Base-by-base conservation (phyloP, 2,888 invertebrate genomes). In the Micropterix aruncella region DNA sequence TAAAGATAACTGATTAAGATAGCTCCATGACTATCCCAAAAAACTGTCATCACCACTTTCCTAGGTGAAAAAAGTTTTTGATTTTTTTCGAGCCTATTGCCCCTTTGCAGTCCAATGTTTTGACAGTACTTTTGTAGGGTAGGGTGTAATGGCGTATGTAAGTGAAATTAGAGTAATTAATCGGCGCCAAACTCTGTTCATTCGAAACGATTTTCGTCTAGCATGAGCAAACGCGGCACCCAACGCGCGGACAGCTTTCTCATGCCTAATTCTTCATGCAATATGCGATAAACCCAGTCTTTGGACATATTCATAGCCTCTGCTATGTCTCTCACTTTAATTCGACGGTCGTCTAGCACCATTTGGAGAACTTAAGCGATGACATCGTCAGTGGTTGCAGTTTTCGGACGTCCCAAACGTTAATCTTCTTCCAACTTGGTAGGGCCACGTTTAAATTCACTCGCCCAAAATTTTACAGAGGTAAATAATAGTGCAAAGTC, bases 131-230 rank as follows among this genome's bases (percentile, higher is more conserved):
- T 38, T 5, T 47, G 19, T 53, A 51, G n/a, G n/a, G n/a, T 40
- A 52, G 48, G 3, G 47, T 53, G 43, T 47, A 52, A 42, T 51
- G 47, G 41, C 53, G 51, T 17, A 55, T 50, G 52, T 52, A 56
- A 19, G 52, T 54, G 52, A 58, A 52, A 52, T 55, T 54, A 38
- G 9, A 38, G 38, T 15, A 38, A 38, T 36, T 51, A 52, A 39
- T 55, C 47, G 46, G 46, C 49, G 48, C 44, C 18, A 42, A 43
- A 43, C n/a, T 42, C 42, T 3, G 18, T 43, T 43, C 16, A 9
- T 9, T 38, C 15, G 44, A 40, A 40, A 37, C 19, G 17, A 47
- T 45, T 49, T 46, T 48, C 46, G 43, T 42, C 40, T 16, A 49
- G 43, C n/a, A 16, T 46, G 44, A 50, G 38, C 38, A 38, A 38